A percentile compares a stretch with the other conserved stretches of the same genome.
These are phyloP conservation scores for Drosophila melanosoma DNA, from an alignment of 2,888 invertebrate genomes.

Conservation along the genomic window DNA sequence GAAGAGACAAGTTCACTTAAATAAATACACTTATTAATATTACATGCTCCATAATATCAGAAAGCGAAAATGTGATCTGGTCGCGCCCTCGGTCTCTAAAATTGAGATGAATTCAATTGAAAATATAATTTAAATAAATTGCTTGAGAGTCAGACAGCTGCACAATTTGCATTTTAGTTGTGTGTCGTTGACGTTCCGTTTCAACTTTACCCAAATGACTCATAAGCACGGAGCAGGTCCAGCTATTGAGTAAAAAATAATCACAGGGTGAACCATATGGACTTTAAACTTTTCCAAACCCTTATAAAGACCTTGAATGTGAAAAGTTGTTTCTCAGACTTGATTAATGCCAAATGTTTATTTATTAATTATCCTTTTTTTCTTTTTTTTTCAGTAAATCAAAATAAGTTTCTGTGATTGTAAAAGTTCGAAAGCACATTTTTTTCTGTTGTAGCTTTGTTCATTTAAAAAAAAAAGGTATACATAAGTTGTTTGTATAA, in stretches of 20 bases:
- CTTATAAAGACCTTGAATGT: conserved; percentile 1
- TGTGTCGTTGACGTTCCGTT: conserved; percentile 35
- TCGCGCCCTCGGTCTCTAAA: conserved; percentile 58
- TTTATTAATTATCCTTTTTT: not conserved
- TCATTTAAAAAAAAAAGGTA: not conserved
- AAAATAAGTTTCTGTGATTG: not conserved
- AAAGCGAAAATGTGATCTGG: not conserved
- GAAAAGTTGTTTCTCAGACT: not conserved
- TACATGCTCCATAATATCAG: conserved; percentile 58
- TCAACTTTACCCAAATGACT: conserved; percentile 72
- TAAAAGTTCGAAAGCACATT: not conserved
- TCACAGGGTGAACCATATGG: conserved; percentile 55
- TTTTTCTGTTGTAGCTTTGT: not conserved
- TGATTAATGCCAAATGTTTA: not conserved
- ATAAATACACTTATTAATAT: conserved; percentile 76
- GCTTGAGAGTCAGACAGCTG: conserved; percentile 51
- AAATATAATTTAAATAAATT: conserved; percentile 75
- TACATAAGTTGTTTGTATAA: not conserved
- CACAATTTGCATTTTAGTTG: conserved; percentile 34
- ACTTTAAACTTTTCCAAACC: not conserved
- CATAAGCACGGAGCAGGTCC: conserved; percentile 68
- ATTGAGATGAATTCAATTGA: conserved; percentile 78
- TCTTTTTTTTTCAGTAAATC: not conserved
- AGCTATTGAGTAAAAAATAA: conserved; percentile 39
- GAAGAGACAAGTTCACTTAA: conserved; percentile 47